A percentile compares a stretch with the other conserved stretches of the same genome.
phyloP scores from a whole-genome alignment of 2,888 invertebrate genomes.

The Thecophora atra region DNA sequence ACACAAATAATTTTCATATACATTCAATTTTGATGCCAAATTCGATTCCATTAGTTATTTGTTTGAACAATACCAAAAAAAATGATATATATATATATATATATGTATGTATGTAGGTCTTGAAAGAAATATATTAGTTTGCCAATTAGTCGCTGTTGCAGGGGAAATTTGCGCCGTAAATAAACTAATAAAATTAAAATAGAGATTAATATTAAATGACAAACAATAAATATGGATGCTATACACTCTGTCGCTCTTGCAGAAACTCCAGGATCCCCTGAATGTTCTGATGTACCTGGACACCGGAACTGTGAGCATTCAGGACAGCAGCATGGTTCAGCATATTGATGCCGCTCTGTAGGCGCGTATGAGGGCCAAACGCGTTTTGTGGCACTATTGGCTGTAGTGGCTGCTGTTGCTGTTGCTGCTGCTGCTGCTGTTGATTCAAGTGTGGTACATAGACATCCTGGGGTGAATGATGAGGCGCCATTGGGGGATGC shows the following conservation, averaged over 20 bases:
- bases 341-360: conserved; percentile 41
- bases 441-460: conserved; percentile 41
- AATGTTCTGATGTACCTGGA: conserved; percentile 48
- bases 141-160: no score
- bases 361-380: conserved; percentile 40
- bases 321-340: conserved; percentile 38
- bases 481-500: conserved; percentile 54
- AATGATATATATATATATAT: no score
- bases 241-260: conserved; percentile 47
- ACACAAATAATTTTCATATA: no score
- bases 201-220: neutral
- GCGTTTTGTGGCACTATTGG: conserved; percentile 31
- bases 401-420: conserved; percentile 42
- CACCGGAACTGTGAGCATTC: conserved; percentile 42
- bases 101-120: no score
- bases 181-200: neutral
- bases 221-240: conserved; percentile 20
- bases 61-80: no score
- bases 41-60: no score
- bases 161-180: neutral
- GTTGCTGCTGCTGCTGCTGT: conserved; percentile 60
- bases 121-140: no score
- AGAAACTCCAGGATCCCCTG: conserved; percentile 48
- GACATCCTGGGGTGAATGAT: conserved; percentile 57
- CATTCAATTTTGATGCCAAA: no score